A percentile compares a stretch with the other conserved stretches of the same genome.
Conservation (phyloP, 2,888 invertebrate genomes). For the Tinea trinotella region DNA sequence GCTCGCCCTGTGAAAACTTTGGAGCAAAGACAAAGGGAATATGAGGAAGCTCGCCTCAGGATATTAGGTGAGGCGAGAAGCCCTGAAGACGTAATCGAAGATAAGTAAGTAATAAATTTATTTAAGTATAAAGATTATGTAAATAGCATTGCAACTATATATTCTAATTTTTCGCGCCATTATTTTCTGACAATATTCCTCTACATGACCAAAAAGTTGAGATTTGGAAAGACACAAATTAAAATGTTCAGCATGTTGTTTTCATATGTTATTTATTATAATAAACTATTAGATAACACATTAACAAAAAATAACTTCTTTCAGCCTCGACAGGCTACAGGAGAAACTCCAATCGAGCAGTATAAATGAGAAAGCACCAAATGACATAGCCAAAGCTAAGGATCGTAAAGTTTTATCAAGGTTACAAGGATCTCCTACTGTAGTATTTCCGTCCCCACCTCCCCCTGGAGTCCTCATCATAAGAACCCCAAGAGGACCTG, state of each 20-base stretch:
- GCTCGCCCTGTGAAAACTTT: slow-evolving; percentile 85
- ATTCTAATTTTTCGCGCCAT: no score
- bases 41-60: slow-evolving; percentile 91
- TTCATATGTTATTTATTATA: background rate
- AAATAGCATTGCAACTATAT: no score
- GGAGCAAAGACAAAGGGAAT: slow-evolving; percentile 93
- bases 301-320: slow-evolving; percentile 28
- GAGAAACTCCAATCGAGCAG: slow-evolving; percentile 61
- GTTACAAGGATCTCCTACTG: slow-evolving; percentile 45
- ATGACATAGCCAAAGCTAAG: slow-evolving; percentile 45
- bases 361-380: slow-evolving; percentile 40
- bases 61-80: slow-evolving; percentile 90
- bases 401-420: slow-evolving; percentile 56
- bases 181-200: no score
- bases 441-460: slow-evolving; percentile 55
- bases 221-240: no score
- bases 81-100: slow-evolving; percentile 81
- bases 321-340: slow-evolving; percentile 55
- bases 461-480: slow-evolving; percentile 72
- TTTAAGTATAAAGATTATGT: background rate
- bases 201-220: no score
- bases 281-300: background rate
- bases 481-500: slow-evolving; percentile 84
- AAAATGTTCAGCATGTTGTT: no score
- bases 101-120: slow-evolving; percentile 62